Evolutionary conservation across 2,888 invertebrate species (phyloP).

Genomic region (Sinotaia quadrata): DNA sequence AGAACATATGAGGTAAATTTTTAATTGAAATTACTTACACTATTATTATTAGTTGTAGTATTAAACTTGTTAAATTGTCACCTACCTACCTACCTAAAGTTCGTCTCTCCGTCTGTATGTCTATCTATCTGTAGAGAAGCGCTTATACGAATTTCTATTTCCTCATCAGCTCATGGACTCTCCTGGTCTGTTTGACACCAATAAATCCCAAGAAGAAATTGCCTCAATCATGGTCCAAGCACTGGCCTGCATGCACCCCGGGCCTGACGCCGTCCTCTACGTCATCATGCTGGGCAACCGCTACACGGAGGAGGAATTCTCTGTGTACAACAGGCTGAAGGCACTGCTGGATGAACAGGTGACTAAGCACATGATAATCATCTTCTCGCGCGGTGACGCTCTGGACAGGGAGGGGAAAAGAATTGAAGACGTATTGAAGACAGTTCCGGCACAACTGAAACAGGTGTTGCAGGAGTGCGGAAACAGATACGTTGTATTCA

Average conservation of each 20-base stretch:
- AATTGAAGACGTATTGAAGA: background rate
- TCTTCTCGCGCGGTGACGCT: constrained; percentile 19
- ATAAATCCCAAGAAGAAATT: constrained; percentile 7
- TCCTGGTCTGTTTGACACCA: constrained; percentile 15
- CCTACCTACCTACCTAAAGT: too few species aligned
- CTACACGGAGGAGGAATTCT: constrained; percentile 22
- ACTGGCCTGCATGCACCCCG: constrained; percentile 25
- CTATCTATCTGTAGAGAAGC: too few species aligned
- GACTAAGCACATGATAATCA: constrained; percentile 7
- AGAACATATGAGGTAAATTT: background rate
- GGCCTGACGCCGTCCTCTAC: constrained; percentile 21
- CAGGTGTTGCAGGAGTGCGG: constrained; percentile 19
- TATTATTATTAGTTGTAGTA: too few species aligned
- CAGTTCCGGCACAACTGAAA: background rate
- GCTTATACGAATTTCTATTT: too few species aligned
- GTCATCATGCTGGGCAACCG: constrained; percentile 17
- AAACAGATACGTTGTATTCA: constrained; percentile 28
- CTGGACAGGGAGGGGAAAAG: background rate
- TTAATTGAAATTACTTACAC: too few species aligned
- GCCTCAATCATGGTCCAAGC: constrained; percentile 18
- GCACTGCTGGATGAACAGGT: constrained; percentile 15
- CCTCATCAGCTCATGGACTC: constrained; percentile 21
- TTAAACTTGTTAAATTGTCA: too few species aligned
- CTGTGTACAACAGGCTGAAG: constrained; percentile 11
- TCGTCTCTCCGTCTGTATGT: too few species aligned